A percentile compares a stretch with the other conserved stretches of the same genome.
These are phyloP conservation scores for Meloe dianella DNA, from an alignment of 2,888 invertebrate genomes.

Conservation along the genomic window DNA sequence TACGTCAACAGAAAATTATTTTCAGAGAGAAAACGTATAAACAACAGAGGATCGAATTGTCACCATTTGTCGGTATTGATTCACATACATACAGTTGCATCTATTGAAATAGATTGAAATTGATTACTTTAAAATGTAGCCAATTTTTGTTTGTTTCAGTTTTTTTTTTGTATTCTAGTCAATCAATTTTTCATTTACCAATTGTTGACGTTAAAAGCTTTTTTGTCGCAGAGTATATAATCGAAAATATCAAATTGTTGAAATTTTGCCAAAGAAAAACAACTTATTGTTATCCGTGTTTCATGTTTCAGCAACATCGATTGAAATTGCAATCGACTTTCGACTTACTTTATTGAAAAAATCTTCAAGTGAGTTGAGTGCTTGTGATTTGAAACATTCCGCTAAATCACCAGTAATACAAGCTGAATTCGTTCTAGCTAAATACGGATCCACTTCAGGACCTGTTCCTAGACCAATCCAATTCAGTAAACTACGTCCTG, in stretches of 20 bases:
- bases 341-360: slow-evolving; percentile 71
- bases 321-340: not conserved
- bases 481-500: slow-evolving; percentile 74
- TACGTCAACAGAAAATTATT: not conserved
- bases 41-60: not conserved
- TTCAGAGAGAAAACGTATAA: not conserved
- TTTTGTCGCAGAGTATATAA: not conserved
- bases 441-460: slow-evolving; percentile 76
- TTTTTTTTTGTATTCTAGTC: not conserved
- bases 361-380: slow-evolving; percentile 76
- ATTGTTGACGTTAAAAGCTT: not conserved
- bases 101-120: too few relatives aligned
- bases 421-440: slow-evolving; percentile 74
- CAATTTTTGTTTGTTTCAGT: not conserved
- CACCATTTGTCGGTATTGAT: not conserved
- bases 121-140: not conserved
- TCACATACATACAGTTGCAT: too few relatives aligned
- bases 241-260: not conserved
- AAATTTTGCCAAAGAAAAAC: not conserved
- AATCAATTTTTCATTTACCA: not conserved
- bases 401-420: slow-evolving; percentile 82
- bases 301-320: not conserved
- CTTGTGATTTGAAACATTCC: slow-evolving; percentile 84
- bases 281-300: not conserved
- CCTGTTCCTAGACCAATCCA: slow-evolving; percentile 80